Evolutionary conservation across 37 sponge, comb jelly and placozoan species (phyloP).

Genomic region (Ianthella basta): DNA sequence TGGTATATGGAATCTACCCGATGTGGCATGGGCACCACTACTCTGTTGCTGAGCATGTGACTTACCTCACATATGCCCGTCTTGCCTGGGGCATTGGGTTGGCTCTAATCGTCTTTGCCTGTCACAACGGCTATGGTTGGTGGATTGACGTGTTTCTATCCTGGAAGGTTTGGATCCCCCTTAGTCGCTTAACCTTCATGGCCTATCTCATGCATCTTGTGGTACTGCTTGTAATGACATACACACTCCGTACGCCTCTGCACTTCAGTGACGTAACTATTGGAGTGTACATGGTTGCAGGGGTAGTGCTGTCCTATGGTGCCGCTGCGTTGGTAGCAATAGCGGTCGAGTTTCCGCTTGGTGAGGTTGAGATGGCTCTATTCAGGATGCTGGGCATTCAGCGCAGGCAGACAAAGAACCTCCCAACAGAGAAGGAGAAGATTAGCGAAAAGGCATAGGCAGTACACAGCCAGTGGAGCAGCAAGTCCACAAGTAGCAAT

Average conservation of each 20-base stretch:
- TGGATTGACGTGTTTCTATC: slow-evolving; percentile 72
- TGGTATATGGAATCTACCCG: slow-evolving; percentile 65
- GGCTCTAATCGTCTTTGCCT: slow-evolving; percentile 66
- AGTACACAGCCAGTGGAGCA: neutral
- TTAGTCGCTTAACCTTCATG: slow-evolving; percentile 82
- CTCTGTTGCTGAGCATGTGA: slow-evolving; percentile 56
- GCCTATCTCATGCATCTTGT: slow-evolving; percentile 89
- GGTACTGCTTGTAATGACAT: slow-evolving; percentile 54
- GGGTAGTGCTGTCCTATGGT: slow-evolving; percentile 65
- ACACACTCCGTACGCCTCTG: slow-evolving; percentile 24
- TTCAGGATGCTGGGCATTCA: slow-evolving; percentile 54
- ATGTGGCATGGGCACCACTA: slow-evolving; percentile 57
- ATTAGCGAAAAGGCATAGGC: too few species aligned
- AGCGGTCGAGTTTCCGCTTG: slow-evolving; percentile 77
- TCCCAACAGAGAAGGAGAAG: too few species aligned
- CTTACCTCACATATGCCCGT: slow-evolving; percentile 66
- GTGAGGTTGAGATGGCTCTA: slow-evolving; percentile 53
- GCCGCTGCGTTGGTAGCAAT: slow-evolving; percentile 60
- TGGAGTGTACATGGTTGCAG: slow-evolving; percentile 47
- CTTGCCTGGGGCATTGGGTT: slow-evolving; percentile 70
- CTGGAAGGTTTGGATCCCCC: slow-evolving; percentile 85
- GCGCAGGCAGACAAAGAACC: too few species aligned
- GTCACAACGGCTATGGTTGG: slow-evolving; percentile 87
- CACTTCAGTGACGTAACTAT: slow-evolving; percentile 45
- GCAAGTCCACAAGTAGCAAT: too few species aligned